A percentile compares a stretch with the other conserved stretches of the same genome.
Evolutionary conservation across 2,113 vertebrate genomes (phyloP).

Genomic region (Hydropotes inermis): DNA sequence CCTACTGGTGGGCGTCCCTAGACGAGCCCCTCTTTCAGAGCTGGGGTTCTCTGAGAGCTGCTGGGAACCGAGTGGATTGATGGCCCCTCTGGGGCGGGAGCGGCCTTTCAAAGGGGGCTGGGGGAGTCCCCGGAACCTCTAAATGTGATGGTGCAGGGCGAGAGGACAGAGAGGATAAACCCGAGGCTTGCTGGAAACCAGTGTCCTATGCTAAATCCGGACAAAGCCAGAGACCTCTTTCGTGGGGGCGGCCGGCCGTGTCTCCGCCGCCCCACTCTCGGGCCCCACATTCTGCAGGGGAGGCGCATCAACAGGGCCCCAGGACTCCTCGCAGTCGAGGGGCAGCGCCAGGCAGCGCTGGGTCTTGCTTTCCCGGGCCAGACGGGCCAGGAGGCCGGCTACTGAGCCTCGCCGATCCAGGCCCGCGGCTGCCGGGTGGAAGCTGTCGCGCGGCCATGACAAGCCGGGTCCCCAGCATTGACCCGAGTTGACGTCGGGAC

Average conservation of each 20-base stretch:
- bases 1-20: background rate
- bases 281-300: background rate
- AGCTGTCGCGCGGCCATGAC: constrained; percentile 73
- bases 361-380: constrained; percentile 76
- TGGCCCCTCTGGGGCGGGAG: background rate
- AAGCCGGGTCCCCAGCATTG: constrained; percentile 69
- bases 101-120: constrained; percentile 77
- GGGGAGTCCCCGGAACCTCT: constrained; percentile 74
- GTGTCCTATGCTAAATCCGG: constrained; percentile 47
- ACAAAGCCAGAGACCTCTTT: background rate
- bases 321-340: constrained; percentile 50
- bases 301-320: constrained; percentile 14
- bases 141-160: constrained; percentile 69
- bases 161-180: background rate
- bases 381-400: constrained; percentile 68
- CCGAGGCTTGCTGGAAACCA: constrained; percentile 77
- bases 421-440: constrained; percentile 73
- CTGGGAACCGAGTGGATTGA: accelerated
- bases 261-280: too few relatives aligned
- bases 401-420: constrained; percentile 70
- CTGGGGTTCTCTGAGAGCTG: background rate
- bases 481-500: constrained; percentile 67
- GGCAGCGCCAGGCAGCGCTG: constrained; percentile 75
- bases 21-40: background rate
- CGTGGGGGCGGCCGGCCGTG: background rate